phyloP scores from a whole-genome alignment of 2,113 vertebrate species.

The Dasyornis broadbenti region DNA sequence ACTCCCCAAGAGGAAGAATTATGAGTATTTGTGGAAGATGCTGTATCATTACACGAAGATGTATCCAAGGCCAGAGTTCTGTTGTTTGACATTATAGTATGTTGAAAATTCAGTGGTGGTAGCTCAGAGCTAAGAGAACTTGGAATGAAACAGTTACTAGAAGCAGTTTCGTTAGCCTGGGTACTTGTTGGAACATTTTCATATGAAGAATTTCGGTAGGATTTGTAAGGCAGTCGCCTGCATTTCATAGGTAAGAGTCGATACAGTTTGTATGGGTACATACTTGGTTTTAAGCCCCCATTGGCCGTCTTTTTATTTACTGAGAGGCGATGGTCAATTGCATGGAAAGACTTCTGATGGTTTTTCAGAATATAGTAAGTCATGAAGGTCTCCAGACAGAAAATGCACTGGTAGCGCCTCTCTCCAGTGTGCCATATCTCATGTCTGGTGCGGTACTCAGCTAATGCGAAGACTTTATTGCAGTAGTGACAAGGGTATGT shows the following conservation, averaged over 20 bases:
- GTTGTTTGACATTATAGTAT: slow-evolving; percentile 53
- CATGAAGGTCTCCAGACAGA: slow-evolving; percentile 97
- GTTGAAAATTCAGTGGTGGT: slow-evolving; percentile 75
- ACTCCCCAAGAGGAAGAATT: slow-evolving; percentile 53
- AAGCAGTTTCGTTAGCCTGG: slow-evolving; percentile 59
- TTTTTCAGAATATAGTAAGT: slow-evolving; percentile 98
- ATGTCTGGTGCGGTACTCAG: slow-evolving; percentile 96
- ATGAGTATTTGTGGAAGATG: slow-evolving; percentile 33
- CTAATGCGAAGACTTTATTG: slow-evolving; percentile 96
- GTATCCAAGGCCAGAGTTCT: slow-evolving; percentile 51
- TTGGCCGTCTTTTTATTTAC: slow-evolving; percentile 90
- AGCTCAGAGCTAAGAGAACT: slow-evolving; percentile 69
- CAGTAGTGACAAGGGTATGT: slow-evolving; percentile 98
- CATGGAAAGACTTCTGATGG: slow-evolving; percentile 97
- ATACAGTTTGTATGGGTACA: slow-evolving; percentile 96
- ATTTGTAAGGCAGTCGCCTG: slow-evolving; percentile 87
- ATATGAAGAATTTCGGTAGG: slow-evolving; percentile 82
- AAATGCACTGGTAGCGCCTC: slow-evolving; percentile 96
- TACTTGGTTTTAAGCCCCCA: slow-evolving; percentile 85
- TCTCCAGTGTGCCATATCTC: slow-evolving; percentile 99
- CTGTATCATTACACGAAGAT: slow-evolving; percentile 26
- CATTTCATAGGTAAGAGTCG: slow-evolving; percentile 95
- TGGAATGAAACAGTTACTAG: slow-evolving; percentile 57
- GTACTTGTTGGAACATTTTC: slow-evolving; percentile 68
- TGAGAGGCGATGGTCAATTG: slow-evolving; percentile 90